Conservation (phyloP, 2,113 vertebrate genomes). For the Bos taurus region DNA sequence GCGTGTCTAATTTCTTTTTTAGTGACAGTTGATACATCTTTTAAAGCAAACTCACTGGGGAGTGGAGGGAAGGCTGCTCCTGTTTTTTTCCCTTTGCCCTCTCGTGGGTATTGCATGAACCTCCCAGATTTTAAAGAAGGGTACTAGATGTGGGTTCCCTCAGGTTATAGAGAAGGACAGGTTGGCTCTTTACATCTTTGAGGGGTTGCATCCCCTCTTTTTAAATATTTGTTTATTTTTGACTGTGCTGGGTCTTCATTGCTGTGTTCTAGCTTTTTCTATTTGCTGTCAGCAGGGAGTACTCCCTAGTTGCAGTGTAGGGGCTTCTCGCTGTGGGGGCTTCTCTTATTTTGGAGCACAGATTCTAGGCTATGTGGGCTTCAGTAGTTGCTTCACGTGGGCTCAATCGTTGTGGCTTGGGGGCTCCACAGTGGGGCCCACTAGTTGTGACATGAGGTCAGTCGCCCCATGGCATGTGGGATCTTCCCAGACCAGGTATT, state of each 20-base stretch:
- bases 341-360: neutral
- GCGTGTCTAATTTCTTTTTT: slow-evolving; percentile 1
- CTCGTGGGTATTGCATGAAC: neutral
- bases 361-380: neutral
- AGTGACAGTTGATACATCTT: neutral
- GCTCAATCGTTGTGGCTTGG: neutral
- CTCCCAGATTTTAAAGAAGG: neutral
- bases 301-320: neutral
- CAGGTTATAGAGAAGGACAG: neutral
- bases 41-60: slow-evolving; percentile 4
- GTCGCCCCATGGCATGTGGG: neutral
- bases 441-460: neutral
- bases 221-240: too few species aligned
- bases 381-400: neutral
- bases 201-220: neutral
- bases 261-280: neutral
- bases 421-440: neutral
- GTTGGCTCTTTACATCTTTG: neutral
- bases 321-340: neutral
- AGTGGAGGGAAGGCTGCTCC: neutral
- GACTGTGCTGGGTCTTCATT: neutral
- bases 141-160: neutral
- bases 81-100: neutral
- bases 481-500: neutral
- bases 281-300: neutral